Conservation (phyloP, 2,888 invertebrate genomes). For the Oxystoma pomonae region DNA sequence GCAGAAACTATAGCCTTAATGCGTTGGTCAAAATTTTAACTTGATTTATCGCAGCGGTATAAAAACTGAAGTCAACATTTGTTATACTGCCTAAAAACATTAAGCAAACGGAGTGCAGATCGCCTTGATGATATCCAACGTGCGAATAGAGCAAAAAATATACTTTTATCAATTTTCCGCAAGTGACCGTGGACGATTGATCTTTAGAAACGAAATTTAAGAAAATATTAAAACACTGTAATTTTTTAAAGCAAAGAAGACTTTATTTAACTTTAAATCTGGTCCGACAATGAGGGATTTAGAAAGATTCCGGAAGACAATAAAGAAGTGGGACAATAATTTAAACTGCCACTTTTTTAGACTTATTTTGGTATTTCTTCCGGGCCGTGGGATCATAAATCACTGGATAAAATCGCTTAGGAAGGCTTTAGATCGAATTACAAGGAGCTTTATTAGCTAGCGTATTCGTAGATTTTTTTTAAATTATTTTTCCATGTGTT, state of each 20-base stretch:
- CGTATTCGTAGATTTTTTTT: not conserved
- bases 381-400: not conserved
- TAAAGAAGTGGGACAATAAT: slow-evolving; percentile 18
- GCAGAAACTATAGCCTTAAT: too few relatives aligned
- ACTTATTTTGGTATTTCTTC: slow-evolving; percentile 10
- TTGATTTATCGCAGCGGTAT: too few relatives aligned
- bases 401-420: not conserved
- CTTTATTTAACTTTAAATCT: not conserved
- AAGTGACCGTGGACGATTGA: too few relatives aligned
- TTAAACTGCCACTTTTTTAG: slow-evolving; percentile 15
- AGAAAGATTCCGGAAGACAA: slow-evolving; percentile 18
- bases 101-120: too few relatives aligned
- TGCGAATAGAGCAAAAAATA: too few relatives aligned
- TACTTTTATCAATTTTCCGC: too few relatives aligned
- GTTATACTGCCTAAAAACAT: too few relatives aligned
- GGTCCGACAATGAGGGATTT: slow-evolving; percentile 20
- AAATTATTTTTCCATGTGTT: too few relatives aligned
- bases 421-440: not conserved
- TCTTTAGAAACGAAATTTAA: too few relatives aligned
- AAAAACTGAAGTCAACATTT: too few relatives aligned
- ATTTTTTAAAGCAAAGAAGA: not conserved
- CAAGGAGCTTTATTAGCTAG: not conserved
- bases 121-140: too few relatives aligned
- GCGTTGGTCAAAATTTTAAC: too few relatives aligned
- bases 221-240: not conserved